These are phyloP conservation scores for Melieria crassipennis DNA, from an alignment of 2,888 invertebrate species.

Conservation along the genomic window DNA sequence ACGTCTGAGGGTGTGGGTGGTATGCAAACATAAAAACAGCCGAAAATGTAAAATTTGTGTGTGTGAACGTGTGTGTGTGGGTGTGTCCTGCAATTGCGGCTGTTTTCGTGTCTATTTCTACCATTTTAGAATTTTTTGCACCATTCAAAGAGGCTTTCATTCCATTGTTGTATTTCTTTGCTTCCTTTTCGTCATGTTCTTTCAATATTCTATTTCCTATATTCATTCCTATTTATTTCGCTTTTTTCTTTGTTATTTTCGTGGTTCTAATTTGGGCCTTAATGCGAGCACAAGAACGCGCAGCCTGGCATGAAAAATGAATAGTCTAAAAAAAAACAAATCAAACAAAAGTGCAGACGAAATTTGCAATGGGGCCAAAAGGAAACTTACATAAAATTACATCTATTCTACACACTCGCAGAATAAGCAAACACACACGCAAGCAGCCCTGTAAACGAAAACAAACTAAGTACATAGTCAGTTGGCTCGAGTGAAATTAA, in stretches of 20 bases:
- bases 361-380: slow-evolving; percentile 7
- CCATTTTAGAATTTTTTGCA: slow-evolving; percentile 2
- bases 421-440: neutral
- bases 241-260: slow-evolving; percentile 5
- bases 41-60: no score
- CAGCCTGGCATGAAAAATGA: slow-evolving; percentile 23
- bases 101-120: neutral
- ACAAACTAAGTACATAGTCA: neutral
- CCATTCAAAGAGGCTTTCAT: neutral
- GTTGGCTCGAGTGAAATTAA: slow-evolving; percentile 23
- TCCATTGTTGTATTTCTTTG: neutral
- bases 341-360: neutral
- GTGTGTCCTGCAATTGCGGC: no score
- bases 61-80: no score
- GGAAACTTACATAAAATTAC: slow-evolving; percentile 1
- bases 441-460: neutral
- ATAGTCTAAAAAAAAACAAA: slow-evolving; percentile 4
- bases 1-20: neutral
- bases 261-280: slow-evolving; percentile 23
- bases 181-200: neutral
- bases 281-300: slow-evolving; percentile 26
- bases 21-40: no score
- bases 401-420: neutral
- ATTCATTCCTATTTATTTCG: slow-evolving; percentile 11
- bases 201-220: slow-evolving; percentile 12